Conservation (phyloP, 2,797 vertebrate genomes). For the Anas capensis region DNA sequence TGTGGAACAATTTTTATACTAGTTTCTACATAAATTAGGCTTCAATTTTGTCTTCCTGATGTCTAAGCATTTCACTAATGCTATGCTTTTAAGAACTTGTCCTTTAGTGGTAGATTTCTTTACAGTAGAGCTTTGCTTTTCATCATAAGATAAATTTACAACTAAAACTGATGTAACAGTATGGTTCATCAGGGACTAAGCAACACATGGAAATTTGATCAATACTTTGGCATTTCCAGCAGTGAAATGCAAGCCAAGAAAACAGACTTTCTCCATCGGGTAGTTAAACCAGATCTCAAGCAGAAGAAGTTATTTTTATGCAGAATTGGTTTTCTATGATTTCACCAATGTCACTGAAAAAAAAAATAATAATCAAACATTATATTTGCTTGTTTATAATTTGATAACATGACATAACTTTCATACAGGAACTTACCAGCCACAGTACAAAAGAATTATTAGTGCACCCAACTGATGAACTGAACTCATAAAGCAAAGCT, state of each 20-base stretch:
- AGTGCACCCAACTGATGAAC: background rate
- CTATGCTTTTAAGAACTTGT: background rate
- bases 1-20: background rate
- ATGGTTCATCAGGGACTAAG: background rate
- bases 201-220: background rate
- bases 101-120: background rate
- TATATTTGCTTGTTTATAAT: background rate
- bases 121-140: background rate
- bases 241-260: background rate
- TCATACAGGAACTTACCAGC: background rate
- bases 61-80: background rate
- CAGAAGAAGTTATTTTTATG: background rate
- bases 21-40: background rate
- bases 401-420: background rate
- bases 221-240: slow-evolving; percentile 14
- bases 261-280: background rate
- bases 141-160: background rate
- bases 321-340: background rate
- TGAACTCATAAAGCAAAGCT: background rate
- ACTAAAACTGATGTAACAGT: background rate
- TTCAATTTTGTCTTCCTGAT: background rate
- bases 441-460: background rate
- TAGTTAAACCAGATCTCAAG: background rate
- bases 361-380: background rate
- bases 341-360: background rate